Conservation (phyloP, 2,888 invertebrate genomes). For the Gonocerus acuteangulatus region DNA sequence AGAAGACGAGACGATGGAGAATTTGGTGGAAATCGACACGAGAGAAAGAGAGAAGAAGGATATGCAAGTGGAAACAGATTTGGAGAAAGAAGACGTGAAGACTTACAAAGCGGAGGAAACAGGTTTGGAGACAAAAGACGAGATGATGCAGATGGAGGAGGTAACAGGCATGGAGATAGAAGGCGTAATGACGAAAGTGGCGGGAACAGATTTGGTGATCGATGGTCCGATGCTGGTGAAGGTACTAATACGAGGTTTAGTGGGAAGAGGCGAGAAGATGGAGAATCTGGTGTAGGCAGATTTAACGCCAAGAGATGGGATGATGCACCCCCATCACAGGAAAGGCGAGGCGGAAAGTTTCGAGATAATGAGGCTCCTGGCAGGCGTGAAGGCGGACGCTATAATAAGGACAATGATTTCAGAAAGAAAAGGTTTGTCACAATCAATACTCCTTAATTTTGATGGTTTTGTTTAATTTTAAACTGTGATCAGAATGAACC, state of each 20-base stretch:
- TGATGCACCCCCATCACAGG: too few species aligned
- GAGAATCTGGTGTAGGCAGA: too few species aligned
- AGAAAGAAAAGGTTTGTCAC: too few species aligned
- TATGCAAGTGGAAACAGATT: constrained; percentile 35
- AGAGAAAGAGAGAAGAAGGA: constrained; percentile 34
- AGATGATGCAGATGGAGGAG: constrained; percentile 12
- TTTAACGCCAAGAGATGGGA: too few species aligned
- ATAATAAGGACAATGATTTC: too few species aligned
- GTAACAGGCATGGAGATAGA: not conserved
- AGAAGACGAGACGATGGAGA: not conserved
- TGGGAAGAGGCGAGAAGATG: not conserved
- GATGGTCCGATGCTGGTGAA: constrained; percentile 35
- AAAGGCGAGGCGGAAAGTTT: too few species aligned
- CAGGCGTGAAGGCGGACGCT: too few species aligned
- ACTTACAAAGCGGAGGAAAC: not conserved
- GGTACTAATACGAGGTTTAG: constrained; percentile 33
- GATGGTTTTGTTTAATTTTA: too few species aligned
- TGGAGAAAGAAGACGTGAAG: not conserved
- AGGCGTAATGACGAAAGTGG: not conserved
- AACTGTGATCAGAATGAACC: too few species aligned
- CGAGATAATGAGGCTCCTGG: too few species aligned
- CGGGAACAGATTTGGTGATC: not conserved
- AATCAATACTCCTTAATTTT: too few species aligned
- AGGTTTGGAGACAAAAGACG: constrained; percentile 7
- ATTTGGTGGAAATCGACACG: not conserved